Evolutionary conservation across 2,888 invertebrate species (phyloP).

Genomic region (Platerodrilus igneus): DNA sequence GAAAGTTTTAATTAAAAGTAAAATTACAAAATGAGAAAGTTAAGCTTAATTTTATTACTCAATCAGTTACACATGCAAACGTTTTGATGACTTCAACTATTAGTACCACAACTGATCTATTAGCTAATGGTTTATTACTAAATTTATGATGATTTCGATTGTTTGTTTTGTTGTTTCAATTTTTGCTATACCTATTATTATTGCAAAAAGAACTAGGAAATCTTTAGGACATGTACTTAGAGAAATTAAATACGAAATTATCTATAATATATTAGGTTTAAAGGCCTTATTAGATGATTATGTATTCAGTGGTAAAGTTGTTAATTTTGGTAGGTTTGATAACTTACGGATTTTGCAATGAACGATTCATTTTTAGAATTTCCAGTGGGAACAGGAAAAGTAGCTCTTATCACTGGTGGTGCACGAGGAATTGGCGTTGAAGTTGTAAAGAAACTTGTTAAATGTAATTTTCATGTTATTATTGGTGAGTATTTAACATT

Average conservation of each 20-base stretch:
- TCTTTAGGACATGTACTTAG: constrained; percentile 51
- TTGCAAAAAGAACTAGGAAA: too few species aligned
- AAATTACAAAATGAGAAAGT: too few species aligned
- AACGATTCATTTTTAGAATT: constrained; percentile 58
- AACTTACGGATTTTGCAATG: neutral
- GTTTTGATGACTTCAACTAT: too few species aligned
- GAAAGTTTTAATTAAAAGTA: too few species aligned
- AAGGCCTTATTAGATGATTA: constrained; percentile 59
- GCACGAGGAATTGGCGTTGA: constrained; percentile 78
- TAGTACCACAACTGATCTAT: too few species aligned
- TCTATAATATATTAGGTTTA: constrained; percentile 58
- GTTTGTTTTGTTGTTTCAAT: too few species aligned
- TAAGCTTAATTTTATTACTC: too few species aligned
- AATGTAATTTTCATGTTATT: constrained; percentile 72
- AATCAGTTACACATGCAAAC: too few species aligned
- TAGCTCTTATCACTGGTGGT: constrained; percentile 83
- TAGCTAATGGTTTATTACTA: too few species aligned
- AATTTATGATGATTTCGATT: too few species aligned
- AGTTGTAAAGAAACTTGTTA: constrained; percentile 69
- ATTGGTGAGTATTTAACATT: constrained; percentile 63
- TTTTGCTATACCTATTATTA: too few species aligned
- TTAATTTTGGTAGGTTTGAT: constrained; percentile 48
- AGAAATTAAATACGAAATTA: constrained; percentile 53
- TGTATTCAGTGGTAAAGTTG: constrained; percentile 54
- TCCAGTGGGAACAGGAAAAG: constrained; percentile 59